Evolutionary conservation across 1,140 invertebrate genomes (phyloP).

Genomic region (Sycophila sp.): DNA sequence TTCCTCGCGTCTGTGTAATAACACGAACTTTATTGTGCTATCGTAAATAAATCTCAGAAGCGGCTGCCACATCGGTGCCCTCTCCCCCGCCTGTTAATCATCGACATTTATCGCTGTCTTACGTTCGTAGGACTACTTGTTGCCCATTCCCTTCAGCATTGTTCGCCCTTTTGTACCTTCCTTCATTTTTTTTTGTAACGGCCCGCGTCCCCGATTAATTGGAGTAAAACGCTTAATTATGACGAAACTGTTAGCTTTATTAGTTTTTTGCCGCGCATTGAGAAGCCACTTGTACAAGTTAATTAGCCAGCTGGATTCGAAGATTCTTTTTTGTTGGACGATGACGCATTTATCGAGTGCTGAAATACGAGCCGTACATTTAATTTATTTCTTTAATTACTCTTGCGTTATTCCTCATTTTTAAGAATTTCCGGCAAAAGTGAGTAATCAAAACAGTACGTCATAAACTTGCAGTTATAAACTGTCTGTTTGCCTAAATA

Average conservation of each 20-base stretch:
- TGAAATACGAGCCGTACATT: too few species aligned
- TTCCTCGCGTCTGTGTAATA: not conserved
- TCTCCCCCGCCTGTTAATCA: slow-evolving; percentile 5
- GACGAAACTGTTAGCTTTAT: not conserved
- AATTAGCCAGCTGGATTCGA: not conserved
- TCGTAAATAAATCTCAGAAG: slow-evolving; percentile 15
- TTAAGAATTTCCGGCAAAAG: too few species aligned
- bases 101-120: not conserved
- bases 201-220: not conserved
- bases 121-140: slow-evolving; percentile 5
- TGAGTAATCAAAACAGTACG: too few species aligned
- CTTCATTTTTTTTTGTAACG: slow-evolving; percentile 7
- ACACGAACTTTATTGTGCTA: slow-evolving; percentile 20
- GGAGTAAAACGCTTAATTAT: slow-evolving; percentile 17
- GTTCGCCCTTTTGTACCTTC: not conserved
- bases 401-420: too few species aligned
- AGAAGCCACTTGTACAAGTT: not conserved
- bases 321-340: not conserved
- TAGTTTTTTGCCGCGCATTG: not conserved
- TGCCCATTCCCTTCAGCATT: not conserved
- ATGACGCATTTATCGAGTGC: too few species aligned
- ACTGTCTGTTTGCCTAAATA: too few species aligned
- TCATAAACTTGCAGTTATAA: too few species aligned
- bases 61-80: not conserved
- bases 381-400: too few species aligned